Evolutionary conservation across 2,113 vertebrate genomes (phyloP).

Genomic region (Brevimyrus niger): DNA sequence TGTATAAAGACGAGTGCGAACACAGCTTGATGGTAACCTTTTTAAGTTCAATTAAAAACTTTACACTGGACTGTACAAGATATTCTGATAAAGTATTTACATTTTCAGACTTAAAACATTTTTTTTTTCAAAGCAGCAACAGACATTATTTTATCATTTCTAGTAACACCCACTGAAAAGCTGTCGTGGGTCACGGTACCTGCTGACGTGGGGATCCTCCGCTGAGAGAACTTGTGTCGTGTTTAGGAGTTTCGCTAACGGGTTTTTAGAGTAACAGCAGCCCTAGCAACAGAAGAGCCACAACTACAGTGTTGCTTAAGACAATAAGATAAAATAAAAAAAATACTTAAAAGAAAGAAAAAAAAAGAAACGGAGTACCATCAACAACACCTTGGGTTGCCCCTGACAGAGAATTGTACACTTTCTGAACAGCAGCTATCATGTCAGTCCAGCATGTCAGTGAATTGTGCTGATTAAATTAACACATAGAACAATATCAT

Average conservation of each 20-base stretch:
- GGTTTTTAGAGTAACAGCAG: constrained; percentile 59
- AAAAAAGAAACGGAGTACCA: constrained; percentile 79
- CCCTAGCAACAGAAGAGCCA: constrained; percentile 64
- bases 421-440: constrained; percentile 87
- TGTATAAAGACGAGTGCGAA: constrained; percentile 90
- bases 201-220: constrained; percentile 75
- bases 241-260: constrained; percentile 63
- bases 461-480: constrained; percentile 99
- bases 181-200: constrained; percentile 86
- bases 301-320: constrained; percentile 83
- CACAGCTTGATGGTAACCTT: constrained; percentile 91
- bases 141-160: constrained; percentile 86
- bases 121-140: constrained; percentile 96
- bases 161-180: constrained; percentile 89
- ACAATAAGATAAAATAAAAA: constrained; percentile 56
- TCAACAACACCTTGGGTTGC: constrained; percentile 73
- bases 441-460: constrained; percentile 99
- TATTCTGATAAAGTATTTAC: constrained; percentile 99
- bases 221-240: constrained; percentile 68
- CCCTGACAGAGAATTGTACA: constrained; percentile 56
- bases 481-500: constrained; percentile 96
- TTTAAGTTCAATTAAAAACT: constrained; percentile 99
- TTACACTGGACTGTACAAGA: constrained; percentile 99
- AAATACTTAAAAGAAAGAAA: constrained; percentile 33
- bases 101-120: constrained; percentile 98